Evolutionary conservation across 2,888 invertebrate genomes (phyloP).

Genomic region (Agrenia bidenticulata): DNA sequence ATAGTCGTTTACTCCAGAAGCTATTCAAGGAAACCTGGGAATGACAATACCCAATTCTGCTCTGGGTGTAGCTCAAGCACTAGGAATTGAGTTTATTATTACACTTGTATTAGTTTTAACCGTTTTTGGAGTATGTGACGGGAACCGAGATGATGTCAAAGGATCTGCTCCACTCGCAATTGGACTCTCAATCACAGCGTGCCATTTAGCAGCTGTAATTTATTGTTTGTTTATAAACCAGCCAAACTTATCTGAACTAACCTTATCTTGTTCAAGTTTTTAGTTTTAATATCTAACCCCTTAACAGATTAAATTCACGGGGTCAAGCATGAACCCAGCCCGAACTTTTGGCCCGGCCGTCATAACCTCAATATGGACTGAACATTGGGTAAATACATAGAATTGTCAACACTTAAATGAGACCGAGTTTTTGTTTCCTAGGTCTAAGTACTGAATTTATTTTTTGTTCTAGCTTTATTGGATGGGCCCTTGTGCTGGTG

Average conservation of each 20-base stretch:
- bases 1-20: slow-evolving; percentile 69
- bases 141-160: slow-evolving; percentile 74
- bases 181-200: slow-evolving; percentile 80
- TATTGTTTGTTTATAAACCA: not conserved
- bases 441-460: not conserved
- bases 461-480: slow-evolving; percentile 43
- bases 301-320: slow-evolving; percentile 51
- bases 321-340: slow-evolving; percentile 51
- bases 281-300: not conserved
- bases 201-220: slow-evolving; percentile 82
- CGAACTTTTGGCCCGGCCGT: slow-evolving; percentile 51
- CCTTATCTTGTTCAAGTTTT: not conserved
- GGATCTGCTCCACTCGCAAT: slow-evolving; percentile 82
- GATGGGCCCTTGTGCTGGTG: slow-evolving; percentile 51
- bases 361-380: slow-evolving; percentile 44
- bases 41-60: slow-evolving; percentile 65
- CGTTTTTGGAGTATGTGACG: slow-evolving; percentile 84
- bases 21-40: slow-evolving; percentile 65
- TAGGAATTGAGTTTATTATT: slow-evolving; percentile 79
- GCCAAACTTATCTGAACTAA: not conserved
- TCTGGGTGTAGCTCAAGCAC: slow-evolving; percentile 71
- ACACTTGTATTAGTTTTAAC: slow-evolving; percentile 84
- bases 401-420: not conserved
- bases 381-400: slow-evolving; percentile 48
- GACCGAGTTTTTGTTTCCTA: not conserved